These are phyloP conservation scores for Medauroidea extradentata DNA, from an alignment of 1,140 invertebrate species.

Conservation along the genomic window DNA sequence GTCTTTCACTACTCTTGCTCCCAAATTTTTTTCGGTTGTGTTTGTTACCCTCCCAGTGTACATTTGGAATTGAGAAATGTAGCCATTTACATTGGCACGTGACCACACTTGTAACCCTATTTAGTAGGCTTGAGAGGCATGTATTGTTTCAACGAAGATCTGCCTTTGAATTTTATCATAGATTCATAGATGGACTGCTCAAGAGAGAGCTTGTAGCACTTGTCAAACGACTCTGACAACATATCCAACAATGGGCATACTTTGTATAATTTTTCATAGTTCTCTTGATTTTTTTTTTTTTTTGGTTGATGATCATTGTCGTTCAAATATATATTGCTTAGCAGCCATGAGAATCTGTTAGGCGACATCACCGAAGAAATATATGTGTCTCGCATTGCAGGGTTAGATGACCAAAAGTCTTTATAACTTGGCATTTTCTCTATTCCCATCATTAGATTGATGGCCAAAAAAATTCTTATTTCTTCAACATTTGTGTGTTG, in stretches of 20 bases:
- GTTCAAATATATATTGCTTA: constrained; percentile 20
- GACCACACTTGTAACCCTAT: constrained; percentile 32
- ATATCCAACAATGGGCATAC: constrained; percentile 14
- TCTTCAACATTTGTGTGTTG: constrained; percentile 19
- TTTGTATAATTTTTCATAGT: constrained; percentile 24
- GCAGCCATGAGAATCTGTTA: constrained; percentile 40
- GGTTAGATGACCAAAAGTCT: constrained; percentile 38
- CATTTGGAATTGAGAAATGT: constrained; percentile 27
- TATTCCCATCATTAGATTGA: constrained; percentile 33
- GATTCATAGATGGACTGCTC: constrained; percentile 27
- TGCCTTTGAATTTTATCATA: constrained; percentile 33
- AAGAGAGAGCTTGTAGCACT: neutral
- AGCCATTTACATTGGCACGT: constrained; percentile 21
- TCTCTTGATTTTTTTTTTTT: neutral
- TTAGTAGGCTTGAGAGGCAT: constrained; percentile 32
- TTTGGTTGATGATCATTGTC: constrained; percentile 5
- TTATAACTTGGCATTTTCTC: constrained; percentile 26
- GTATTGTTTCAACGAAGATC: constrained; percentile 28
- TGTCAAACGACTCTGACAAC: constrained; percentile 5
- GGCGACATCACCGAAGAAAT: constrained; percentile 38
- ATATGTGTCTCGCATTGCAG: constrained; percentile 34
- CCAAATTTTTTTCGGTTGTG: constrained; percentile 16
- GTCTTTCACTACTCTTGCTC: constrained; percentile 32
- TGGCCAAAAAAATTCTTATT: constrained; percentile 27
- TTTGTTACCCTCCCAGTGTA: constrained; percentile 23